Evolutionary conservation across 2,888 invertebrate species (phyloP), one percentile per base, ranked within the genome.

Genomic region (Acronicta psi): DNA sequence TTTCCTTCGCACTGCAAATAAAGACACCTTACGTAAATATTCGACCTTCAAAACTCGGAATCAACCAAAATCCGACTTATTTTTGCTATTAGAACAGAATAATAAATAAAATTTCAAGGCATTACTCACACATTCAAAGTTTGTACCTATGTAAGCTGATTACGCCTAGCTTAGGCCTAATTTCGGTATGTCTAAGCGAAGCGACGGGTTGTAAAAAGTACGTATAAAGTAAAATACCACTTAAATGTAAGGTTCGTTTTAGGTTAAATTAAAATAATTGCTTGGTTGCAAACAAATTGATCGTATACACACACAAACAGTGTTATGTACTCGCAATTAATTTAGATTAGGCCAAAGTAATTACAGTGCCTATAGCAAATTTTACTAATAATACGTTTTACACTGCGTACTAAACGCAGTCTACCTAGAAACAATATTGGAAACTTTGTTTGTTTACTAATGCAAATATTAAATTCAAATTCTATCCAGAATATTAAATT

Each of bases 131-230:
- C 10, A 46, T 31, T 43, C 45, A 34, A 69, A 60, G 51, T 43
- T 52, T 40, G 34, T 41, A 46, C 25, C 25, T 31, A 51, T 34
- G n/a, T 57, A 45, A 59, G 57, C 58, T 59, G 63, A 67, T 74
- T 74, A 77, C 60, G 55, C 37, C 74, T 78, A 75, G 63, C 62
- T 76, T 84, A 83, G 84, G 84, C 83, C 84, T 82, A 83, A 75
- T 70, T 66, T 64, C 49, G 20, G 36, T 50, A 55, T 55, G 40
- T 7, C 55, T 53, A 43, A 60, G 42, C 60, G 55, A 41, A 31
- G 77, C 79, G 77, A 72, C 82, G 83, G 66, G 31, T 51, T 51
- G 29, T 41, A 57, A 49, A 68, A 51, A 41, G 8, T 42, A 38
- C n/a, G 10, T 29, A 57, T 7, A 45, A 37, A 49, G 18, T 42